These are phyloP conservation scores for Ciconia boyciana DNA, from an alignment of 2,113 vertebrate genomes.

Conservation along the genomic window DNA sequence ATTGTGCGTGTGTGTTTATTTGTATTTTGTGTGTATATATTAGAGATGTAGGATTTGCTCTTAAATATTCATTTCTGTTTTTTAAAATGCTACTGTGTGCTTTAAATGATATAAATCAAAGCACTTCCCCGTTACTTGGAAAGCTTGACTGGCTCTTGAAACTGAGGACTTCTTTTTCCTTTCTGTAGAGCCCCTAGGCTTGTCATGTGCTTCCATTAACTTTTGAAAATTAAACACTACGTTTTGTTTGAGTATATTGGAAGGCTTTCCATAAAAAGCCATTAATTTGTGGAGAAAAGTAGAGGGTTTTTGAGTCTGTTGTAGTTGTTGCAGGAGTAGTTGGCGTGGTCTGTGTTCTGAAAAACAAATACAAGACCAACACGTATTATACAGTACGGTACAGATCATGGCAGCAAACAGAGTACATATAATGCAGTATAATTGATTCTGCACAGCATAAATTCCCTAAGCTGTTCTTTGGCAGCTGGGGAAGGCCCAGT, in stretches of 20 bases:
- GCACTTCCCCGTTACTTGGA: background rate
- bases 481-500: background rate
- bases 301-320: background rate
- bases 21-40: background rate
- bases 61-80: background rate
- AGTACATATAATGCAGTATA: background rate
- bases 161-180: background rate
- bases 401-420: background rate
- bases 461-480: background rate
- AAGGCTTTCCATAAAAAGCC: background rate
- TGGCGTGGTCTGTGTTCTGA: background rate
- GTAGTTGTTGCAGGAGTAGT: background rate
- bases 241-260: background rate
- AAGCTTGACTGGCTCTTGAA: background rate
- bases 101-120: background rate
- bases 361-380: background rate
- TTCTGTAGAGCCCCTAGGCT: background rate
- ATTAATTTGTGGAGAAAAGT: background rate
- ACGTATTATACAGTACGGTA: background rate
- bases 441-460: background rate
- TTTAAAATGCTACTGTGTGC: background rate
- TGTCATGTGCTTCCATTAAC: background rate
- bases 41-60: background rate
- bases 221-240: background rate
- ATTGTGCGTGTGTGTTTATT: background rate